phyloP scores from a whole-genome alignment of 2,888 invertebrate species.

The Cancer borealis region DNA sequence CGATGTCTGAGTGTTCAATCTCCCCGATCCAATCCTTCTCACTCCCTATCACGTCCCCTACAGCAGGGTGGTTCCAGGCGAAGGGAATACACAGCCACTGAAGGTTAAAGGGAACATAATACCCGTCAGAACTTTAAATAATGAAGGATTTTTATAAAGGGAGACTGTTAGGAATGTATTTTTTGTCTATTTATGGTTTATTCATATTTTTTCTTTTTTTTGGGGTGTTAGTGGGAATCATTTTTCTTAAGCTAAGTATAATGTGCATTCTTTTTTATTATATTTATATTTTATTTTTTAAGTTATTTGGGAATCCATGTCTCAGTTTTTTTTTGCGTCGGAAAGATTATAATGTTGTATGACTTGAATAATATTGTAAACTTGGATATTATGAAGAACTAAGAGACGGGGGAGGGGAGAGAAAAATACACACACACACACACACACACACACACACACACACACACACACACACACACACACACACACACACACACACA shows the following conservation, averaged over 20 bases:
- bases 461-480: conserved; percentile 48
- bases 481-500: conserved; percentile 49
- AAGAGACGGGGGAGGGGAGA: no score
- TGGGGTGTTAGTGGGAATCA: no score
- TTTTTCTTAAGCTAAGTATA: no score
- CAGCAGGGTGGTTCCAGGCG: conserved; percentile 83
- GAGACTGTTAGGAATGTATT: no score
- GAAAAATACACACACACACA: not conserved
- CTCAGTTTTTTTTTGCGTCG: no score
- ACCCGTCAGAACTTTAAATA: no score
- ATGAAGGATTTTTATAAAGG: no score
- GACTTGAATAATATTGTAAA: not conserved
- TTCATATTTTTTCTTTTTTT: no score
- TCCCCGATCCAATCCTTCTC: conserved; percentile 83
- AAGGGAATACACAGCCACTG: conserved; percentile 85
- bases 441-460: conserved; percentile 27
- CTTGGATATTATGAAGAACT: not conserved
- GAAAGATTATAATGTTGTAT: not conserved
- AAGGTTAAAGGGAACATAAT: not conserved
- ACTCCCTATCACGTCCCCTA: conserved; percentile 80
- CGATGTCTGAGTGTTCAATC: conserved; percentile 80
- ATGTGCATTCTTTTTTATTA: no score
- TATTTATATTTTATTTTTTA: no score
- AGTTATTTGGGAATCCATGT: no score
- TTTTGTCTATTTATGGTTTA: no score